These are phyloP conservation scores for Myotis vivesi DNA, from an alignment of 2,797 vertebrate species.

Conservation along the genomic window DNA sequence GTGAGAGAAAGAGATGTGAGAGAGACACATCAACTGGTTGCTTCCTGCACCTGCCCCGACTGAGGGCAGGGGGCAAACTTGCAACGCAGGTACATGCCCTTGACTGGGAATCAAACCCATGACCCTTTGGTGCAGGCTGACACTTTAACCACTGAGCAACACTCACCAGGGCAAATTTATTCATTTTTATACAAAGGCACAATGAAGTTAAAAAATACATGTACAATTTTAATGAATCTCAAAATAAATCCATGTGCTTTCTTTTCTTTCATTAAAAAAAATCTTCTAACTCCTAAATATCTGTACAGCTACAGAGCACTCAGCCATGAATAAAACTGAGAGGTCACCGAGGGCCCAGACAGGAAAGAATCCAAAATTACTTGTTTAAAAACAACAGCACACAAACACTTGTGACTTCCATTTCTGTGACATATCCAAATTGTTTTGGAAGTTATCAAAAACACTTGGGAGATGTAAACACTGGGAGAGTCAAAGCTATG, in stretches of 20 bases:
- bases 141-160: too few relatives aligned
- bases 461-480: slow-evolving; percentile 35
- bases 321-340: not conserved
- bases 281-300: not conserved
- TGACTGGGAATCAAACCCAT: too few relatives aligned
- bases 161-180: not conserved
- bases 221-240: not conserved
- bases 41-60: too few relatives aligned
- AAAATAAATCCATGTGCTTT: not conserved
- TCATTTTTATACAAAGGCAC: not conserved
- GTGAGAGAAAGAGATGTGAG: too few relatives aligned
- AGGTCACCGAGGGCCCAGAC: not conserved
- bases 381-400: not conserved
- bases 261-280: not conserved
- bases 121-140: too few relatives aligned
- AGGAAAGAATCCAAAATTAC: not conserved
- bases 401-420: not conserved
- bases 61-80: too few relatives aligned
- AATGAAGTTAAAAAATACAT: not conserved
- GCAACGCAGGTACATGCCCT: too few relatives aligned
- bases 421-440: not conserved
- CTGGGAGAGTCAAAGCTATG: not conserved
- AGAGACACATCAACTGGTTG: too few relatives aligned
- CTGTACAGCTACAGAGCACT: not conserved
- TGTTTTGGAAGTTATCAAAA: slow-evolving; percentile 31